Base-by-base conservation (phyloP, 2,888 invertebrate species). In the Drosophila quasianomalipes region DNA sequence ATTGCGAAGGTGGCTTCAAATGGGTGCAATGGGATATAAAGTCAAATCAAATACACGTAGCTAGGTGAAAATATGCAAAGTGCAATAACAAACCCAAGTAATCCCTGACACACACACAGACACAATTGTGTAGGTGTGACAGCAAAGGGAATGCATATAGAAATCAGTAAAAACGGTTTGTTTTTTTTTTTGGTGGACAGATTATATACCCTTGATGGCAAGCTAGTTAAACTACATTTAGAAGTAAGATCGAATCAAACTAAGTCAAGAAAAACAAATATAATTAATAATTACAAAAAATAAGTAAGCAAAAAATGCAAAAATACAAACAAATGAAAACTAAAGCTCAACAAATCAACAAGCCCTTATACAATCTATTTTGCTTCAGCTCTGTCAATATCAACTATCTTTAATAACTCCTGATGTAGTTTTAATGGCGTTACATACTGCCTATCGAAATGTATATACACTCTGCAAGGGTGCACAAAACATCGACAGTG, bases 61-160 rank as follows among this genome's bases (percentile, higher is more conserved):
- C 39, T 26, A 59, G 60, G 60, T 72, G 57, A 76, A 73, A 82
- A 81, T 78, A 74, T 81, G 82, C 76, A 83, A 74, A 76, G 76
- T 83, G 73, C 75, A 79, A 82, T 65, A 83, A 83, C 81, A 81
- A 80, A 58, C 68, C 60, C 41, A 58, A 69, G 63, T 58, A 65
- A 74, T 62, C 35, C 64, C 26, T 26, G 55, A 52, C n/a, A 61
- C 19, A 71, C 35, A 65, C 30, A 64, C 6, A 35, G 30, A 68
- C 35, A 75, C 82, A 82, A 80, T 80, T 77, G 75, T 70, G 69
- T 58, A 80, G 82, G 85, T 87, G 80, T 60, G 71, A 70, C 37
- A 49, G 65, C 31, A 51, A 66, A 35, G 49, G 67, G 60, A 33
- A 59, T 53, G 22, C 39, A 55, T 60, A 66, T 53, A 41, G 3